Base-by-base conservation (phyloP, 2,113 vertebrate species). In the Prunella himalayana region DNA sequence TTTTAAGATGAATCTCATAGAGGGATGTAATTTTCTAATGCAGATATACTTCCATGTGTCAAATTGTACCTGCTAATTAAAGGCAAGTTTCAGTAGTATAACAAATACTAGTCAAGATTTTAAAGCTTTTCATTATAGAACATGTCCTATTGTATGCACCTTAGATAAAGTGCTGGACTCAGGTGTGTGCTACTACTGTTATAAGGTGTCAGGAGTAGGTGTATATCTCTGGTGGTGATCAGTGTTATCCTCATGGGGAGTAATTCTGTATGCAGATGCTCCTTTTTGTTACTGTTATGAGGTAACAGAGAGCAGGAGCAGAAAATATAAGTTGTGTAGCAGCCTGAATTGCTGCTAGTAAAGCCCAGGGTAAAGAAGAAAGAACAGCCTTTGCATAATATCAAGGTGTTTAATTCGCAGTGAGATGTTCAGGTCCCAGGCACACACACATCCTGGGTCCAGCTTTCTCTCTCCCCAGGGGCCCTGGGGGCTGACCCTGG, bases 141-240 rank as follows among this genome's bases (percentile, higher is more conserved):
- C 16, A 2, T 19, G 10, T 57, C 13, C 4, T 47, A 3, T 21
- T 61, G 9, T 16, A 42, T 25, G 20, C 10, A 31, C 6, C 12
- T 31, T 33, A 37, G 54, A 18, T 31, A 45, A 11, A 35, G 19
- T 50, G 28, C 24, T 64, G 39, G 10, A 39, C 19, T 78, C 3
- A 1, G 6, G 19, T 69, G 35, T n/a, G 9, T 23, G 27, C 22
- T 47, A 3, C 31, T 39, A 12, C 6, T n/a, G 14, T 11, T 51
- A 13, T 15, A 56, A 35, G 8, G 7, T 0, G 1, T 42, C 20
- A n/a, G 0, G 1, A 15, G 11, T 13, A 49, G 13, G 2, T 44
- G 6, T 21, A 11, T 72, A 53, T 64, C 33, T 56, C 30, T 69
- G 35, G 8, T 42, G 25, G 15, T 63, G 9, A 2, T 59, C 68